Base-by-base conservation (phyloP, 2,113 vertebrate genomes). In the Semicossyphus pulcher region DNA sequence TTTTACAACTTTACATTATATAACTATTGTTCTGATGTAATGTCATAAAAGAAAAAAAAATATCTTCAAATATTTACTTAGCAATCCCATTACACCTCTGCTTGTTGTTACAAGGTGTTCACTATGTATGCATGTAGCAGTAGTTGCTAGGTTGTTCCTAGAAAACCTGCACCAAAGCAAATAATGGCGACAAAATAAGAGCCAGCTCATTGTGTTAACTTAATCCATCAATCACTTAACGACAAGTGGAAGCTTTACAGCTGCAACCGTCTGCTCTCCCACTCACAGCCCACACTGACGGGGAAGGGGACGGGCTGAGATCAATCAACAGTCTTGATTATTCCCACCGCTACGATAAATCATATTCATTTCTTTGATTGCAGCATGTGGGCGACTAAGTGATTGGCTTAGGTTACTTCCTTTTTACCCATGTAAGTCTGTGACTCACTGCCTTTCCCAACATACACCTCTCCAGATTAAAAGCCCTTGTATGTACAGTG, bases 371-470 rank as follows among this genome's bases (percentile, higher is more conserved):
- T 59, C 66, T 25, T 54, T 68, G 47, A 16, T 7, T 20, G 31
- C 31, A 58, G 47, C 41, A 36, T n/a, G 64, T 39, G 29, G 72
- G 59, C 41, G 54, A 53, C 26, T 69, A 47, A 79, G 62, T 73
- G 65, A 76, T 68, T 78, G 18, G 26, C 53, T 51, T 37, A 59
- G 66, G 29, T 41, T 56, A 12, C 32, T 59, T 66, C 60, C 60
- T 32, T 7, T 14, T 6, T 4, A 72, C 44, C 15, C 53, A 11
- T 1, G 25, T 64, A 59, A 85, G 61, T 71, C 51, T 9, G 18
- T 90, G 78, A 89, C 41, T 84, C 83, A 89, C 4, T 3, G 14
- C 18, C 14, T 89, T 88, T 87, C 62, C n/a, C n/a, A n/a, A n/a
- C n/a, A n/a, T n/a, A 78, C 71, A 85, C 81, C 76, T 48, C 7